A percentile compares a stretch with the other conserved stretches of the same genome.
These are phyloP conservation scores for Nomada flava DNA, from an alignment of 2,888 invertebrate genomes.

Conservation along the genomic window DNA sequence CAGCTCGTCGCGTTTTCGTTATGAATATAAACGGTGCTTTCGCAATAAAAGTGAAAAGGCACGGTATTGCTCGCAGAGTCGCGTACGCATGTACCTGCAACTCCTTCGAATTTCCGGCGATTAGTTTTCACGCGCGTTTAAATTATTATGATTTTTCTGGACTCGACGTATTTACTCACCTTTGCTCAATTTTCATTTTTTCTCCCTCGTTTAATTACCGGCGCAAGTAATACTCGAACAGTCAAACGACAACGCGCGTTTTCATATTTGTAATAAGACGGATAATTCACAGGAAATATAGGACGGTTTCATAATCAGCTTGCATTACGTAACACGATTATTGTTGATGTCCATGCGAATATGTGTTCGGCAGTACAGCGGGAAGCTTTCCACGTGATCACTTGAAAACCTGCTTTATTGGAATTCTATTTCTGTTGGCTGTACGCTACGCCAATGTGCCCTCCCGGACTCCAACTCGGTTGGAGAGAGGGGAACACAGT, in stretches of 20 bases:
- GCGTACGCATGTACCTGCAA: neutral
- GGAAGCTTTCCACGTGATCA: conserved; percentile 59
- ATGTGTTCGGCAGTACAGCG: conserved; percentile 12
- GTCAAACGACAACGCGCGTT: conserved; percentile 1
- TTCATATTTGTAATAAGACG: conserved; percentile 37
- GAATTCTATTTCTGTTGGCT: conserved; percentile 69
- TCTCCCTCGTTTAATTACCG: neutral
- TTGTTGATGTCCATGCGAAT: conserved; percentile 49
- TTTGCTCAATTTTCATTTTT: neutral
- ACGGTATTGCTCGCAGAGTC: conserved; percentile 34
- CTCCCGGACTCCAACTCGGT: conserved; percentile 71
- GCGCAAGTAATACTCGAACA: neutral
- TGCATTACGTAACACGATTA: conserved; percentile 53
- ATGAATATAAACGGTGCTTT: conserved; percentile 48
- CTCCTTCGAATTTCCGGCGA: conserved; percentile 22
- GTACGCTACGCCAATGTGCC: conserved; percentile 75
- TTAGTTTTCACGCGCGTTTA: conserved; percentile 18
- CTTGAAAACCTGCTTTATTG: conserved; percentile 69
- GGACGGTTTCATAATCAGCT: conserved; percentile 49
- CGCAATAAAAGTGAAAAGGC: conserved; percentile 35
- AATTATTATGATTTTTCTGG: neutral
- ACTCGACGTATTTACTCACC: neutral
- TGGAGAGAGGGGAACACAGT: conserved; percentile 50
- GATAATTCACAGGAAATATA: conserved; percentile 39
- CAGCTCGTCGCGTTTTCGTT: conserved; percentile 48